Base-by-base conservation (phyloP, 2,888 invertebrate species). In the Cremastinae sp. region DNA sequence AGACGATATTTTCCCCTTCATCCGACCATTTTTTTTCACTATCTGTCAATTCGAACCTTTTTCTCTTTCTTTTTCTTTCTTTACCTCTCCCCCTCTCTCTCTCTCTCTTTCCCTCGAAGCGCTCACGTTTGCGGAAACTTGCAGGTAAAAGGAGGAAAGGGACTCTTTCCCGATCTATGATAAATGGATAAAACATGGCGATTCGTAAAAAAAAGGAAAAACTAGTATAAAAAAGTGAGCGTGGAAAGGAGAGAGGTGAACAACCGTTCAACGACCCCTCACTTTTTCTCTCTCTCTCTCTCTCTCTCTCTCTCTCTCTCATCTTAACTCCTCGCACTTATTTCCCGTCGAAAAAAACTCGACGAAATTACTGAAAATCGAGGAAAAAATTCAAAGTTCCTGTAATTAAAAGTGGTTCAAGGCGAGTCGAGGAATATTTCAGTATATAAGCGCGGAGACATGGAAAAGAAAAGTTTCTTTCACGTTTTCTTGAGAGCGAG, bases 121-220 rank as follows among this genome's bases (percentile, higher is more conserved):
- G 22, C 16, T 35, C 20, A 18, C 22, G 35, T 35, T 45, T 22
- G 43, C 35, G 8, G 14, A 45, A 14, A 45, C 35, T 16, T 35
- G 41, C 43, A 39, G 20, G 49, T 37, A 8, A 16, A 45, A 37
- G 9, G 18, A 18, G 35, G 59, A 68, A 70, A 66, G n/a, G 61
- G 59, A 43, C 20, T 61, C 43, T 20, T 18, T 37, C 16, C 16
- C 79, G 74, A 70, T 74, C 66, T 55, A 75, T 73, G 76, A 83
- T 79, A 80, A 83, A 83, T 81, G 81, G 78, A 79, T 74, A 78
- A 79, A 78, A 81, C 80, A 78, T 74, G 82, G 71, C 16, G 75
- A 66, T 28, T 37, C 43, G 35, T 35, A 55, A 41, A 65, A 18
- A 53, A 58, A 43, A 47, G 20, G 7, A 7, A 18, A 61, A 9